Evolutionary conservation across 2,113 vertebrate genomes (phyloP).

Genomic region (Anhinga anhinga): DNA sequence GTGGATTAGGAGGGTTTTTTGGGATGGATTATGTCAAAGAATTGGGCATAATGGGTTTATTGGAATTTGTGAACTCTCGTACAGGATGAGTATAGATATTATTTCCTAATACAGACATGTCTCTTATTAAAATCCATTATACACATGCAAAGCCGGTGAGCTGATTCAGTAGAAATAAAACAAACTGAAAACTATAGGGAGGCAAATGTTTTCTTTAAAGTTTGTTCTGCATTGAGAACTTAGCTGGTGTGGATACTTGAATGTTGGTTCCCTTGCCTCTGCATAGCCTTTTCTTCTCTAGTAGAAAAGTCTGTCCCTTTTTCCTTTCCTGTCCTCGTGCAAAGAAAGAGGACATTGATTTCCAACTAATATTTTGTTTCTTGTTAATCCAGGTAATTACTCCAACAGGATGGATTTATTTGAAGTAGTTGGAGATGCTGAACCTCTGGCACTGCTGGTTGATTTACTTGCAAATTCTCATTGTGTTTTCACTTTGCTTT

Average conservation of each 20-base stretch:
- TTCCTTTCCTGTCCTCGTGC: not conserved
- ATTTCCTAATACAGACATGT: not conserved
- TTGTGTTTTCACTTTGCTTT: not conserved
- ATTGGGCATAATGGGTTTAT: not conserved
- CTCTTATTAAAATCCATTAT: not conserved
- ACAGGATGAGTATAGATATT: not conserved
- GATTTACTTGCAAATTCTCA: not conserved
- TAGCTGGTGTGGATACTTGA: not conserved
- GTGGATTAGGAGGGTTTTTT: not conserved
- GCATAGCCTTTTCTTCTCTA: not conserved
- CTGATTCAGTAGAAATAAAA: not conserved
- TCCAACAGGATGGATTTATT: not conserved
- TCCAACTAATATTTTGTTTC: not conserved
- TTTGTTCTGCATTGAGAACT: not conserved
- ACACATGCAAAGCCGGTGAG: not conserved
- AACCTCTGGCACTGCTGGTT: not conserved
- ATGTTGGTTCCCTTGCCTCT: not conserved
- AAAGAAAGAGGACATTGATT: not conserved
- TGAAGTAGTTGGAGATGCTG: not conserved
- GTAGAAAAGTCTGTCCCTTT: not conserved
- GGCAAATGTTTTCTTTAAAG: not conserved
- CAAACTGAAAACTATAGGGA: not conserved
- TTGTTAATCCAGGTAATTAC: not conserved
- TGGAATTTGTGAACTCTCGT: not conserved
- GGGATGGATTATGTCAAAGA: not conserved